Evolutionary conservation across 2,888 invertebrate species (phyloP).

Genomic region (Tetragonisca angustula): DNA sequence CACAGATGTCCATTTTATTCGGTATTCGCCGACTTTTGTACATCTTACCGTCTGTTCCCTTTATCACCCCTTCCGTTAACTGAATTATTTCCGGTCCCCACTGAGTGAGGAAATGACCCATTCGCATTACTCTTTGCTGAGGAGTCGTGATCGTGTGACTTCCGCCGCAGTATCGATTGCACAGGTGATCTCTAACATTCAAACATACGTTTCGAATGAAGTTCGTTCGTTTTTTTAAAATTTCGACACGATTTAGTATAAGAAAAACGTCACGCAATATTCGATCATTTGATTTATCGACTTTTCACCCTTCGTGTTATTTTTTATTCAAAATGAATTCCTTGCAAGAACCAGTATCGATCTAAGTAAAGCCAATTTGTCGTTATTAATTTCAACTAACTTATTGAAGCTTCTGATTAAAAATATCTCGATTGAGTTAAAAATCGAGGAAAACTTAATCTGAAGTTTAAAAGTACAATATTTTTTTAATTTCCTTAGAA

Average conservation of each 20-base stretch:
- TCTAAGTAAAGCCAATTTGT: background rate
- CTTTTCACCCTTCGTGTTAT: background rate
- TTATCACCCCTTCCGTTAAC: constrained; percentile 85
- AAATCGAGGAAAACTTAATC: background rate
- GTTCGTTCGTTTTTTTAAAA: background rate
- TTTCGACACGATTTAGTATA: background rate
- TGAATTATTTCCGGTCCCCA: constrained; percentile 88
- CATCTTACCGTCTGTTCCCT: constrained; percentile 80
- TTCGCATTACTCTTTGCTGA: constrained; percentile 88
- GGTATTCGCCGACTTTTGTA: constrained; percentile 70
- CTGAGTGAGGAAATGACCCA: constrained; percentile 88
- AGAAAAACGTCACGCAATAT: background rate
- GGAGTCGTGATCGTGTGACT: constrained; percentile 90
- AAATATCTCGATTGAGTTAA: background rate
- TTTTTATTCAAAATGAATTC: background rate
- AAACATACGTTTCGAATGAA: background rate
- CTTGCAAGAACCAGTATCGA: background rate
- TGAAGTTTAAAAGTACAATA: too few species aligned
- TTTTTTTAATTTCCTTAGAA: background rate
- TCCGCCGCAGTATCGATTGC: constrained; percentile 92
- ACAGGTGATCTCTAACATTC: constrained; percentile 84
- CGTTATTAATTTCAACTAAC: background rate
- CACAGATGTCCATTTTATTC: constrained; percentile 61
- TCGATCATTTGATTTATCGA: background rate
- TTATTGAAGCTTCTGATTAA: background rate